These are phyloP conservation scores for Empidonax traillii DNA, from an alignment of 2,113 vertebrate species.

Conservation along the genomic window DNA sequence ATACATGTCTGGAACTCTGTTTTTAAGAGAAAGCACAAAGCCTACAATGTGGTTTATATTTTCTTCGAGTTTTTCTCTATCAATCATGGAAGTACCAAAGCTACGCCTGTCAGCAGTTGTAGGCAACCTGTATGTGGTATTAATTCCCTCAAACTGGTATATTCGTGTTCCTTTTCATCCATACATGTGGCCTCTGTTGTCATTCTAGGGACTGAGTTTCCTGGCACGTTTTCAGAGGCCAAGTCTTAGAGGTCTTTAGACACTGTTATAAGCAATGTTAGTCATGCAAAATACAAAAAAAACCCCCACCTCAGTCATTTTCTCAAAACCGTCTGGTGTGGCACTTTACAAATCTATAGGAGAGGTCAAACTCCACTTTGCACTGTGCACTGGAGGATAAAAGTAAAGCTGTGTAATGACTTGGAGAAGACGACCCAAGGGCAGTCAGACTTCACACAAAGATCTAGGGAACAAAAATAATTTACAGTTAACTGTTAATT, in stretches of 20 bases:
- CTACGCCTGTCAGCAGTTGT: background rate
- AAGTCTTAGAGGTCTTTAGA: background rate
- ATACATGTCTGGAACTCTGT: background rate
- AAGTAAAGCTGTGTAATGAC: background rate
- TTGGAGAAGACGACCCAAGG: background rate
- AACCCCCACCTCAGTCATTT: background rate
- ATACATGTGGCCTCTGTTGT: background rate
- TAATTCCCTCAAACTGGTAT: background rate
- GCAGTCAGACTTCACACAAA: background rate
- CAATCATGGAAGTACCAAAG: background rate
- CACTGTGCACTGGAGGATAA: background rate
- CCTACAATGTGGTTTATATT: background rate
- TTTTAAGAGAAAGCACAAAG: background rate
- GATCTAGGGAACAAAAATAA: background rate
- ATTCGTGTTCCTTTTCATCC: background rate
- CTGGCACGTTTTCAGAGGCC: background rate
- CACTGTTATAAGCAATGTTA: background rate
- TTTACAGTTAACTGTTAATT: background rate
- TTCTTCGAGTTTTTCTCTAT: background rate
- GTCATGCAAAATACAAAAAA: background rate
- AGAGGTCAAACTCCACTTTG: background rate
- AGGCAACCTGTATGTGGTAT: background rate
- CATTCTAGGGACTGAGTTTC: background rate
- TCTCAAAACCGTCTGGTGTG: background rate
- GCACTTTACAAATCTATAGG: background rate